phyloP scores from a whole-genome alignment of 2,113 vertebrate genomes.

The Telmatochromis sp. region DNA sequence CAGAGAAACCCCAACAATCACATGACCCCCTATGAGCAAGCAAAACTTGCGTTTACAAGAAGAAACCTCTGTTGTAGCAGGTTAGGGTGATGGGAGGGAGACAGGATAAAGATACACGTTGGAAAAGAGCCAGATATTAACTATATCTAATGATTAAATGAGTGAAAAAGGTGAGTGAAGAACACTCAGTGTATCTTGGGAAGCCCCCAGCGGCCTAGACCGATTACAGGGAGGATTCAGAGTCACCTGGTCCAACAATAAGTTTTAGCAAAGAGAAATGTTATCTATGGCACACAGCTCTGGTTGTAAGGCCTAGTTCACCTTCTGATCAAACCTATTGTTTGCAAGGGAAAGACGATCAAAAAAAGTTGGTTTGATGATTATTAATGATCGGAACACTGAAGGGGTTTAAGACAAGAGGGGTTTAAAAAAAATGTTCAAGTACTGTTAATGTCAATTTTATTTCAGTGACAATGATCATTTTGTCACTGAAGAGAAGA shows the following conservation, averaged over 20 bases:
- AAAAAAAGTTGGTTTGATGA: background rate
- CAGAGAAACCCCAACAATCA: background rate
- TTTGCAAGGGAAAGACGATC: background rate
- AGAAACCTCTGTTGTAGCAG: background rate
- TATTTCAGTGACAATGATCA: too few species aligned
- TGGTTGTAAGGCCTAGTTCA: background rate
- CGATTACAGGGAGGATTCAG: background rate
- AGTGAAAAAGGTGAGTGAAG: background rate
- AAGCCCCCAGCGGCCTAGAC: background rate
- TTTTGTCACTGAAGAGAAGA: too few species aligned
- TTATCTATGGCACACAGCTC: background rate
- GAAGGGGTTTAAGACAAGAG: background rate
- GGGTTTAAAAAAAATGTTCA: too few species aligned
- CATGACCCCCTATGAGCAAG: background rate
- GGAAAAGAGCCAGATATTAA: background rate
- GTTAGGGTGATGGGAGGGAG: background rate
- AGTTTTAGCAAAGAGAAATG: background rate
- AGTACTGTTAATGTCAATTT: too few species aligned
- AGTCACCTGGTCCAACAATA: background rate
- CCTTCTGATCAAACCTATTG: background rate
- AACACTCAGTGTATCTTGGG: background rate
- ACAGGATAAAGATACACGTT: background rate
- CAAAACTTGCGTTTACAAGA: background rate
- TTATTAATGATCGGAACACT: background rate
- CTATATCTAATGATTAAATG: rapidly evolving